These are phyloP conservation scores for Ochotona princeps DNA, from an alignment of 2,113 vertebrate species.

Conservation along the genomic window DNA sequence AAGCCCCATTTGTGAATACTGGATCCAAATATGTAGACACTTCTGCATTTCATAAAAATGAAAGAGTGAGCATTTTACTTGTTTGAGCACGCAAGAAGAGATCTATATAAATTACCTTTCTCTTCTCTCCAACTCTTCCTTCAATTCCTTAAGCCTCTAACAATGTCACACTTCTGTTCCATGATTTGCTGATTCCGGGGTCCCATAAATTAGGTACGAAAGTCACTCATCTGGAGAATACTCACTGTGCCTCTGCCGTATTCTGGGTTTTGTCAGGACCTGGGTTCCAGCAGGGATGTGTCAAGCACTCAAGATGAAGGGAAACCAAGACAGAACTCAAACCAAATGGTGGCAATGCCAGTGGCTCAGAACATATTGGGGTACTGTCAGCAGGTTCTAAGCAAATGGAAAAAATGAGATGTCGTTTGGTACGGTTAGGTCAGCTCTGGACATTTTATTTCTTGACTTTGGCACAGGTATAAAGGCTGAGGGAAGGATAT, in stretches of 20 bases:
- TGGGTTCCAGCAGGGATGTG: not conserved
- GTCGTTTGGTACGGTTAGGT: constrained; percentile 1
- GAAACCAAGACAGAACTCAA: not conserved
- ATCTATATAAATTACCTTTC: not conserved
- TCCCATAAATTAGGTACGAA: not conserved
- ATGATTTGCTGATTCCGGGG: not conserved
- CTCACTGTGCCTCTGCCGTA: accelerated
- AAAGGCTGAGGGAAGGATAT: not conserved
- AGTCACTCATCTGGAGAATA: not conserved
- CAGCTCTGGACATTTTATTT: not conserved
- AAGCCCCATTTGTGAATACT: not conserved
- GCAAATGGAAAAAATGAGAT: not conserved
- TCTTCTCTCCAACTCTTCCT: not conserved
- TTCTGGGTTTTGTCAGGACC: not conserved
- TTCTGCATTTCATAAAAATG: not conserved
- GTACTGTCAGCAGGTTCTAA: not conserved
- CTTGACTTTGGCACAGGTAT: not conserved
- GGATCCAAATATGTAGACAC: not conserved
- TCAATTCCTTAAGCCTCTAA: not conserved
- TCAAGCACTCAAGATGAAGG: not conserved
- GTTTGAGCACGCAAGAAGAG: not conserved
- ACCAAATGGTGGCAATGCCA: accelerated
- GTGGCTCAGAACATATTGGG: not conserved
- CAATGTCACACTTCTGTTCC: not conserved
- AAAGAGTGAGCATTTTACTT: not conserved